Evolutionary conservation across 2,113 vertebrate genomes (phyloP), one percentile per base, ranked within the genome.

Genomic region (Neogobius melanostomus): DNA sequence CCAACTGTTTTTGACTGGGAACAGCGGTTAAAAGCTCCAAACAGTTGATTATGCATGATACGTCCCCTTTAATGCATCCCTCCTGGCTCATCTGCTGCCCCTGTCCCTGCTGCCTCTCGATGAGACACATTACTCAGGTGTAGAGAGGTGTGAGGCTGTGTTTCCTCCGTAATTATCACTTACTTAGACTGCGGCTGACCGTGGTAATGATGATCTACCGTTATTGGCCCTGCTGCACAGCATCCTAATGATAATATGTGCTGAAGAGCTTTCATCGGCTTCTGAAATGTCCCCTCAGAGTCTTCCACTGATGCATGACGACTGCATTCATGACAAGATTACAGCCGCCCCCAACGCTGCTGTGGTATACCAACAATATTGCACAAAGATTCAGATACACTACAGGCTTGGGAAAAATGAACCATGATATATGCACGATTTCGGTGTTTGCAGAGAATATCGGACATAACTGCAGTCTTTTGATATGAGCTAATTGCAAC

Each of bases 101-200:
- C 14, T 51, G 12, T 51, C 10, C 63, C 42, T 61, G 42, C 47
- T 11, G 16, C 48, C 46, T 15, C 12, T n/a, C 8, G 43, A 68
- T 28, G 81, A 83, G 80, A 85, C 81, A 64, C 79, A 87, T 83
- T 64, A 71, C 48, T 36, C 28, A 4, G 11, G 71, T 48, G 52
- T 57, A 10, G 46, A 15, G 66, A 72, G 66, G 61, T 45, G 52
- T 16, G 56, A 74, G 45, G 44, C 62, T 59, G 15, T 61, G 52
- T 80, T 76, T 69, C 66, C 68, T 45, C 51, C 57, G 64, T 74
- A 79, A 75, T 78, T 47, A 11, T 17, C 7, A 17, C 45, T 66
- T 61, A 76, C 45, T 45, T 71, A 9, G 12, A 42, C 59, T 59
- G 1, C 6, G 56, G 56, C 56, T 43, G 28, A 14, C 14, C 21